Base-by-base conservation (phyloP, 2,797 vertebrate genomes). In the Pseudochaenichthys georgianus region DNA sequence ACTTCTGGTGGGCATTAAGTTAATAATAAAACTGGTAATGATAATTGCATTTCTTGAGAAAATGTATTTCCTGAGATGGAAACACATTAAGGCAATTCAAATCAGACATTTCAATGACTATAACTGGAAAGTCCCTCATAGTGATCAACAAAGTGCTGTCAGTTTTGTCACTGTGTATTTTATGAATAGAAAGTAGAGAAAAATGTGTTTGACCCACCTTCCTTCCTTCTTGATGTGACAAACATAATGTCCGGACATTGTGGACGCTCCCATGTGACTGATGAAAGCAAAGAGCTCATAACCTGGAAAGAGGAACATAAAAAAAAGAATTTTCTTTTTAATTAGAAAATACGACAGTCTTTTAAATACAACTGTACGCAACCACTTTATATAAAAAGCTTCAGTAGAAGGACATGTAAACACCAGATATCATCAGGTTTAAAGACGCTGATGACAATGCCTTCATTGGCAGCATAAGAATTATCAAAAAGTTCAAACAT, bases 221-320 rank as follows among this genome's bases (percentile, higher is more conserved):
- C 98, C 98, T 81, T 99, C 98, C 90, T 99, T 99, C 90, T 98
- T 98, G 84, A 99, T 96, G 89, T 99, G 98, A 89, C 98, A 99
- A 73, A 99, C 95, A 47, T 99, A 99, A 94, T 97, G 98, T 73
- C 98, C 98, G 23, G 97, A 99, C 98, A 99, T 99, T 6, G 98
- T 99, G 64, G 98, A 99, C 68, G 96, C 95, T 92, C 98, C 98
- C 96, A 99, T 98, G 93, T 99, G 98, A 91, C 98, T 99, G 94
- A 99, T 97, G 92, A 99, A 97, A 48, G 97, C 98, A 80, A 99
- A 97, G 57, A 99, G 95, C 88, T 99, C 98, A 9, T 99, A 99
- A 51, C 95, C 98, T 99, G 83, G 61, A 77, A 53, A 72, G 67
- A 45, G 50, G 12, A 45, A 65, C 61, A 64, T 34, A 53, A 62